Conservation (phyloP, 2,113 vertebrate genomes). For the Myiozetetes cayanensis region DNA sequence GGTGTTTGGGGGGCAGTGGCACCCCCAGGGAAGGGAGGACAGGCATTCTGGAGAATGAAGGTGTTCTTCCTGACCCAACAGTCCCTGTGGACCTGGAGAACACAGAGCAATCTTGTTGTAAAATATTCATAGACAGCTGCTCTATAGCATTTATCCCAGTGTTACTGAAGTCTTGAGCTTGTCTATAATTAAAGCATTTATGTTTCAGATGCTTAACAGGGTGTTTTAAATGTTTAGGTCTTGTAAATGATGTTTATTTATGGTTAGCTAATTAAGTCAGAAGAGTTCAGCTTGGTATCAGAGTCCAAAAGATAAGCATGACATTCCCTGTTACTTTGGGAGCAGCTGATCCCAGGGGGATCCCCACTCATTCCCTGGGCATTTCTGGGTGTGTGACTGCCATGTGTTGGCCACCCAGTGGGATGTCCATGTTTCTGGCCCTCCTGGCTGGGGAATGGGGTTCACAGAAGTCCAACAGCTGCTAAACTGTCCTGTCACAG, state of each 20-base stretch:
- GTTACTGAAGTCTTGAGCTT: slow-evolving; percentile 63
- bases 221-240: slow-evolving; percentile 68
- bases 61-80: neutral
- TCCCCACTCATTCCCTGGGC: neutral
- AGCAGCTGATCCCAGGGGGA: neutral
- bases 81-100: neutral
- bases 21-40: neutral
- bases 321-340: neutral
- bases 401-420: accelerated
- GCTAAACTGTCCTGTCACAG: accelerated
- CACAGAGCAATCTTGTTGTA: slow-evolving; percentile 32
- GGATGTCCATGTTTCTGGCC: neutral
- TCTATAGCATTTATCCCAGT: slow-evolving; percentile 61
- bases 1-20: too few species aligned
- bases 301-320: neutral
- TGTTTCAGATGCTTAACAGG: slow-evolving; percentile 70
- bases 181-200: slow-evolving; percentile 73
- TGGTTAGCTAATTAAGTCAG: slow-evolving; percentile 58
- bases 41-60: neutral
- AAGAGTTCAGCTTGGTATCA: slow-evolving; percentile 29
- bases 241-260: slow-evolving; percentile 73
- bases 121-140: slow-evolving; percentile 70
- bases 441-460: neutral
- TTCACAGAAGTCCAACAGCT: neutral
- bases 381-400: neutral